Conservation (phyloP, 53 echinoderm and acorn worm genomes). For the Mesocentrotus franciscanus region DNA sequence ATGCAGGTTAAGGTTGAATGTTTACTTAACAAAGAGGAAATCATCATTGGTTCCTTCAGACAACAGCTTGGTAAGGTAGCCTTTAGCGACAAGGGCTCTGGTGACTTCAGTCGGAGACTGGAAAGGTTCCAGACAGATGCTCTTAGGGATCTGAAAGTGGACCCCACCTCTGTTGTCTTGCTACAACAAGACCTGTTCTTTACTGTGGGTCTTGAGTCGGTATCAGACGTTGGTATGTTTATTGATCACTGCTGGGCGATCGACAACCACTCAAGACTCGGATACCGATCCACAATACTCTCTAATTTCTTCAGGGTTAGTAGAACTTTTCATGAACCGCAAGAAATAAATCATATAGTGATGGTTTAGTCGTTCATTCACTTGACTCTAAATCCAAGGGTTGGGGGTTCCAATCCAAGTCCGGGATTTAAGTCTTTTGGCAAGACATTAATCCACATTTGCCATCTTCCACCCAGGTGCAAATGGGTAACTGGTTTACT, state of each 20-base stretch:
- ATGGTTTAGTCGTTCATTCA: too few relatives aligned
- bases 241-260: slow-evolving; percentile 22
- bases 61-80: slow-evolving; percentile 17
- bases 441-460: too few relatives aligned
- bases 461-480: too few relatives aligned
- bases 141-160: neutral
- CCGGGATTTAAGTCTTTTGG: too few relatives aligned
- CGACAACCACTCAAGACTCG: neutral
- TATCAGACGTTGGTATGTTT: neutral
- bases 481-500: too few relatives aligned
- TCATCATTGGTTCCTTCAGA: neutral
- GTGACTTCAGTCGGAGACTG: neutral
- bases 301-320: neutral
- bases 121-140: neutral
- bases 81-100: slow-evolving; percentile 39
- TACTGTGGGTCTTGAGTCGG: neutral
- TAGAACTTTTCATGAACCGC: too few relatives aligned
- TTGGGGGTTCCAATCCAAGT: too few relatives aligned
- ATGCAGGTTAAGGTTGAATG: slow-evolving; percentile 42
- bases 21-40: neutral
- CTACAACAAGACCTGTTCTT: neutral
- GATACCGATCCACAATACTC: neutral
- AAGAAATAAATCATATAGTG: too few relatives aligned
- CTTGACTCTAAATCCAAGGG: too few relatives aligned
- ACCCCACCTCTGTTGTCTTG: neutral